Evolutionary conservation across 1,140 invertebrate species (phyloP).

Genomic region (Epicauta chinensis): DNA sequence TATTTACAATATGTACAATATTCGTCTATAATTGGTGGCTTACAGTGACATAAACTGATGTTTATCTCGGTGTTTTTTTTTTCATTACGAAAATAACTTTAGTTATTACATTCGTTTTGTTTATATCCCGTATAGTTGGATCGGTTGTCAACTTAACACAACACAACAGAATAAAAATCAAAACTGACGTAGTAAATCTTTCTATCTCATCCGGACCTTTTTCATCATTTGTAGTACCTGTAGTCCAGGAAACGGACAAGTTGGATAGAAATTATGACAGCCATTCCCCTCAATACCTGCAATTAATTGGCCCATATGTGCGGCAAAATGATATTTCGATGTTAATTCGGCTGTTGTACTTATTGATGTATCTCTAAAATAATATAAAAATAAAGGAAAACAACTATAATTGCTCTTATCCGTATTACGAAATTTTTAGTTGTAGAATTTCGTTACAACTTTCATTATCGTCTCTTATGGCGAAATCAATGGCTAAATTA

Average conservation of each 20-base stretch:
- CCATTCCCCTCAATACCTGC: constrained; percentile 62
- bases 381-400: not conserved
- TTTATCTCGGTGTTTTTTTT: no score
- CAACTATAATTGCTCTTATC: not conserved
- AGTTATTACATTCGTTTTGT: no score
- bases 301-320: constrained; percentile 75
- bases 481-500: constrained; percentile 15
- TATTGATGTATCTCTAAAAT: constrained; percentile 38
- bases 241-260: constrained; percentile 58
- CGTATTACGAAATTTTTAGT: not conserved
- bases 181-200: not conserved
- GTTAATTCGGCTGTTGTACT: constrained; percentile 45
- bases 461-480: constrained; percentile 1
- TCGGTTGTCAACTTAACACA: no score
- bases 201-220: constrained; percentile 51
- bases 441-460: no score
- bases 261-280: constrained; percentile 66
- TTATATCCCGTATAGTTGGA: no score
- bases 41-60: no score
- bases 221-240: constrained; percentile 64
- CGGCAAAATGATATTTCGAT: constrained; percentile 72
- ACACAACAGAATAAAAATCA: no score
- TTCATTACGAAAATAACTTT: no score
- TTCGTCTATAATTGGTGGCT: no score
- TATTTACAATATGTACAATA: no score